Percentiles rank a stretch among this genome's conserved stretches.
Evolutionary conservation across 2,888 invertebrate species (phyloP).

Genomic region (Charanyca ferruginea): DNA sequence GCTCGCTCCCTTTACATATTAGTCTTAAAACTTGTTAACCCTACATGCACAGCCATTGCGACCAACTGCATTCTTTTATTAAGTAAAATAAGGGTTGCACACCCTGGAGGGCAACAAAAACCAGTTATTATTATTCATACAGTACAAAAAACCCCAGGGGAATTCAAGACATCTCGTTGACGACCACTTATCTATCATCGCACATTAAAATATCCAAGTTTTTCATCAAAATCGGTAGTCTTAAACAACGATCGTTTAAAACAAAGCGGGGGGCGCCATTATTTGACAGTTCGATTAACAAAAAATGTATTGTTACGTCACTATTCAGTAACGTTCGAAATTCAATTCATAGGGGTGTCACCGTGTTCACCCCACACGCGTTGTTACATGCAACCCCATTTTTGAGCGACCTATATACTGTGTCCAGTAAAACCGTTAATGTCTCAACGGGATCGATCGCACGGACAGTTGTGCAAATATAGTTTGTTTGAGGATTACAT

Average conservation of each 20-base stretch:
- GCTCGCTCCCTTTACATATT: slow-evolving; percentile 68
- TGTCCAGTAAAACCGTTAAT: slow-evolving; percentile 89
- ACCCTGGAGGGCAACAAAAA: slow-evolving; percentile 85
- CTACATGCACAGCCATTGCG: slow-evolving; percentile 80
- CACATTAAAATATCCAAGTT: slow-evolving; percentile 71
- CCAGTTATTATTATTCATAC: slow-evolving; percentile 86
- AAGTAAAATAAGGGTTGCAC: slow-evolving; percentile 84
- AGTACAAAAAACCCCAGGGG: slow-evolving; percentile 72
- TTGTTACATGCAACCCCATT: slow-evolving; percentile 83
- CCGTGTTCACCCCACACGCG: slow-evolving; percentile 81
- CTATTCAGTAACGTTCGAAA: slow-evolving; percentile 71
- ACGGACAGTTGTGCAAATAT: slow-evolving; percentile 90
- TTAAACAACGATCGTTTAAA: slow-evolving; percentile 78
- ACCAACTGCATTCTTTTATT: slow-evolving; percentile 87
- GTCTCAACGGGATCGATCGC: slow-evolving; percentile 84
- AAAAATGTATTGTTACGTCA: slow-evolving; percentile 69
- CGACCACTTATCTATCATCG: slow-evolving; percentile 84
- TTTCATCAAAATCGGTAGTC: slow-evolving; percentile 76
- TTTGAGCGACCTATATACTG: slow-evolving; percentile 85
- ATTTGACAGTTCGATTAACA: slow-evolving; percentile 75
- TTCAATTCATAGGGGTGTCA: slow-evolving; percentile 87
- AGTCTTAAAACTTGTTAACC: slow-evolving; percentile 83
- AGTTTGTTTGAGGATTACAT: slow-evolving; percentile 83
- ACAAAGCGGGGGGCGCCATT: slow-evolving; percentile 82
- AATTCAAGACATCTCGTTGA: slow-evolving; percentile 78